Conservation (phyloP, 2,113 vertebrate species). For the Coracopsis vasa region DNA sequence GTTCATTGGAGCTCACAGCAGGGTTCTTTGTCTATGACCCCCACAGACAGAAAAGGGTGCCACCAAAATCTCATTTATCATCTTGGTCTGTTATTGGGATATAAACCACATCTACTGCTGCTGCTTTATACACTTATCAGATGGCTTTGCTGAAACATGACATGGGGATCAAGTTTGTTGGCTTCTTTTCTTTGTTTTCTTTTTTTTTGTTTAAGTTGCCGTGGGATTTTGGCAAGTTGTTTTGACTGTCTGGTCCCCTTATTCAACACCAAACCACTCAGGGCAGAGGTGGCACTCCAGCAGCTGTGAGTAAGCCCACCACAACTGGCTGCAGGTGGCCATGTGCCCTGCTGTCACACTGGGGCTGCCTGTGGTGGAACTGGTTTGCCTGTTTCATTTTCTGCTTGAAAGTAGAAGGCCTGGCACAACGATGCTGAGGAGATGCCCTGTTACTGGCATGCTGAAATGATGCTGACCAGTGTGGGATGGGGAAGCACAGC, state of each 20-base stretch:
- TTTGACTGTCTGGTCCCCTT: background rate
- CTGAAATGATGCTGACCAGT: background rate
- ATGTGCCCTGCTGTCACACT: background rate
- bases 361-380: background rate
- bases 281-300: background rate
- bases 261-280: background rate
- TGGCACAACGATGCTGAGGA: fast-evolving
- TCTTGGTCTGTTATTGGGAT: background rate
- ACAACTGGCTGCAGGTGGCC: fast-evolving
- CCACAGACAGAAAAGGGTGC: background rate
- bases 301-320: background rate
- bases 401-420: background rate
- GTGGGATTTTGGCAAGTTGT: background rate
- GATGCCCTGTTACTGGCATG: fast-evolving
- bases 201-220: background rate
- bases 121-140: background rate
- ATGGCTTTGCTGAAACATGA: background rate
- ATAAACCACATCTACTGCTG: background rate
- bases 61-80: background rate
- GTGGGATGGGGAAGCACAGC: background rate
- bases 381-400: background rate
- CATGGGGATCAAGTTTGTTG: background rate
- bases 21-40: background rate
- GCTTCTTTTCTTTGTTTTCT: background rate
- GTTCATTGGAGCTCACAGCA: background rate